Evolutionary conservation across 1,140 invertebrate genomes (phyloP).

Genomic region (Himalopsyche phryganea): DNA sequence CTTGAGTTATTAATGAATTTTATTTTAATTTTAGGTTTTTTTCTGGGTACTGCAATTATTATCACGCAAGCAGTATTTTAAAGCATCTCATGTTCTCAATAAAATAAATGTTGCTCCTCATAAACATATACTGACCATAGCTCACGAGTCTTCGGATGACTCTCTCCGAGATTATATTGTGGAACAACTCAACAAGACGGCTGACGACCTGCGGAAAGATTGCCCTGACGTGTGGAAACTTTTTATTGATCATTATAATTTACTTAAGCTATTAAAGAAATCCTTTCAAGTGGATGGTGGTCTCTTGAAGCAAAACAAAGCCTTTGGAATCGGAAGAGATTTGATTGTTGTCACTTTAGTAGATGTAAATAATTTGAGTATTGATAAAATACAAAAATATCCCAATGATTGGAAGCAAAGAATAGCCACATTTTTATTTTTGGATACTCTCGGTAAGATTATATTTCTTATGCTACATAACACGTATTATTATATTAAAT

Average conservation of each 20-base stretch:
- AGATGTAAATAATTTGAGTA: slow-evolving; percentile 47
- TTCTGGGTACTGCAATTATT: slow-evolving; percentile 60
- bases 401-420: slow-evolving; percentile 50
- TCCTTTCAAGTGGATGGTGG: slow-evolving; percentile 48
- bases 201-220: slow-evolving; percentile 40
- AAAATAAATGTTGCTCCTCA: slow-evolving; percentile 58
- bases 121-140: slow-evolving; percentile 54
- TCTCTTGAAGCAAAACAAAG: slow-evolving; percentile 49
- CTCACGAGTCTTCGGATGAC: slow-evolving; percentile 50
- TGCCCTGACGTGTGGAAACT: slow-evolving; percentile 45
- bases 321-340: slow-evolving; percentile 45
- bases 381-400: slow-evolving; percentile 51
- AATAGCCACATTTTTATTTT: slow-evolving; percentile 53
- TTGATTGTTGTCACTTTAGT: slow-evolving; percentile 47
- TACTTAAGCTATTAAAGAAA: slow-evolving; percentile 54
- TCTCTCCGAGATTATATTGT: slow-evolving; percentile 58
- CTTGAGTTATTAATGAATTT: too few species aligned
- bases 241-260: slow-evolving; percentile 55
- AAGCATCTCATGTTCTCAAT: slow-evolving; percentile 59
- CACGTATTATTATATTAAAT: neutral
- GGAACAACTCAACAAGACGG: slow-evolving; percentile 52
- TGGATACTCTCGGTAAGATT: slow-evolving; percentile 53
- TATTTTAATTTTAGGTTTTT: slow-evolving; percentile 54
- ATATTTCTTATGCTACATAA: slow-evolving; percentile 3
- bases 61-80: slow-evolving; percentile 59